Conservation (phyloP, 2,888 invertebrate species). For the Fragum sueziense region DNA sequence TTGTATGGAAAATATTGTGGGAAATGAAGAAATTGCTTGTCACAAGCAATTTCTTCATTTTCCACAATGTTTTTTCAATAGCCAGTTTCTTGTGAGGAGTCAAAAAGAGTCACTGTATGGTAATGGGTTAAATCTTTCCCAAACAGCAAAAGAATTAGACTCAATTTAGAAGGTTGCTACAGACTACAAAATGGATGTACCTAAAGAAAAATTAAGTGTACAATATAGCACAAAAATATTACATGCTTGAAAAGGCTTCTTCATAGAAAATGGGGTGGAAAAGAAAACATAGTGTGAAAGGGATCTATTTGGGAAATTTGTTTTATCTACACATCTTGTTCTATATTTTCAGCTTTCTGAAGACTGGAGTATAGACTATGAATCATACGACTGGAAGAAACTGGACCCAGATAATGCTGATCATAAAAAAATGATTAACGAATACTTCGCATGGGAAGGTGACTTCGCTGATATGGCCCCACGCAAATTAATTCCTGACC, state of each 20-base stretch:
- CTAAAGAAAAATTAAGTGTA: too few relatives aligned
- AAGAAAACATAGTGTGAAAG: too few relatives aligned
- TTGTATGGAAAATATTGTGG: not conserved
- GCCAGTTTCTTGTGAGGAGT: too few relatives aligned
- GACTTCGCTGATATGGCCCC: conserved; percentile 88
- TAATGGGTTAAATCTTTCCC: too few relatives aligned
- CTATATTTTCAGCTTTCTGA: conserved; percentile 87
- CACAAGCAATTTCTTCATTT: not conserved
- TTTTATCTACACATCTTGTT: not conserved
- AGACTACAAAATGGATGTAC: too few relatives aligned
- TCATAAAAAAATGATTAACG: conserved; percentile 92
- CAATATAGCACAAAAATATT: too few relatives aligned
- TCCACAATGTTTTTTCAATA: not conserved
- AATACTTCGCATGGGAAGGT: conserved; percentile 96
- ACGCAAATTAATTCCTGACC: conserved; percentile 96
- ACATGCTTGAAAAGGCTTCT: too few relatives aligned
- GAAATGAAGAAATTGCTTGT: not conserved
- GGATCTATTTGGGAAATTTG: too few relatives aligned
- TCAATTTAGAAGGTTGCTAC: too few relatives aligned
- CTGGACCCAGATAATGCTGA: conserved; percentile 90
- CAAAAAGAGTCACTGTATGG: too few relatives aligned
- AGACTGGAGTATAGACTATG: conserved; percentile 98
- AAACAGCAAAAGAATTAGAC: too few relatives aligned
- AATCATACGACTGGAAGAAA: conserved; percentile 97
- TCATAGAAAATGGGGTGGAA: too few relatives aligned